phyloP scores from a whole-genome alignment of 2,113 vertebrate genomes.

The Pan troglodytes region DNA sequence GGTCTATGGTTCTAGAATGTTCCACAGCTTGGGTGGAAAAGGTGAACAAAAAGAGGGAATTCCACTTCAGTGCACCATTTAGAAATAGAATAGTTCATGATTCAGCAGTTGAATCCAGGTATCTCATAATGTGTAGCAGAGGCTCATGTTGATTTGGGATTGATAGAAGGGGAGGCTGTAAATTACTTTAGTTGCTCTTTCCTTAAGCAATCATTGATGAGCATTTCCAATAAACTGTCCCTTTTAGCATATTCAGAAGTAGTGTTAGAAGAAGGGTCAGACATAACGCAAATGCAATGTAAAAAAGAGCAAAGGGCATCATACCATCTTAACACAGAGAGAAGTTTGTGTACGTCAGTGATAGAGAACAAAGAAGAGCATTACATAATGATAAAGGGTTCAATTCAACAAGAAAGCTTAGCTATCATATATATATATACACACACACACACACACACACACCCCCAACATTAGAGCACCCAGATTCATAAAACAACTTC shows the following conservation, averaged over 20 bases:
- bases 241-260: neutral
- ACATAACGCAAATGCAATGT: no score
- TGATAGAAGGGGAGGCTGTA: neutral
- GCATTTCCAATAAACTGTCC: neutral
- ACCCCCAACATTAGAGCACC: no score
- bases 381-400: no score
- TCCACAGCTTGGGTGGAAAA: neutral
- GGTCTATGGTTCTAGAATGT: neutral
- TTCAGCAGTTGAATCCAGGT: neutral
- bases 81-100: neutral
- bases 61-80: neutral
- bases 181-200: neutral
- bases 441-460: no score
- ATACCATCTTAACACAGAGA: no score
- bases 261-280: no score
- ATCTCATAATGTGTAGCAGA: neutral
- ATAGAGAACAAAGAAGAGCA: no score
- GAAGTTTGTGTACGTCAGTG: no score
- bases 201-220: neutral
- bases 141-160: neutral
- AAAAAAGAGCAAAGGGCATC: no score
- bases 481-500: no score
- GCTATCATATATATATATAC: no score
- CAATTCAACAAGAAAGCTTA: no score
- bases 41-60: neutral